Evolutionary conservation across 2,113 vertebrate species (phyloP), one percentile per base, ranked within the genome.

Genomic region (Rhabdomys dilectus): DNA sequence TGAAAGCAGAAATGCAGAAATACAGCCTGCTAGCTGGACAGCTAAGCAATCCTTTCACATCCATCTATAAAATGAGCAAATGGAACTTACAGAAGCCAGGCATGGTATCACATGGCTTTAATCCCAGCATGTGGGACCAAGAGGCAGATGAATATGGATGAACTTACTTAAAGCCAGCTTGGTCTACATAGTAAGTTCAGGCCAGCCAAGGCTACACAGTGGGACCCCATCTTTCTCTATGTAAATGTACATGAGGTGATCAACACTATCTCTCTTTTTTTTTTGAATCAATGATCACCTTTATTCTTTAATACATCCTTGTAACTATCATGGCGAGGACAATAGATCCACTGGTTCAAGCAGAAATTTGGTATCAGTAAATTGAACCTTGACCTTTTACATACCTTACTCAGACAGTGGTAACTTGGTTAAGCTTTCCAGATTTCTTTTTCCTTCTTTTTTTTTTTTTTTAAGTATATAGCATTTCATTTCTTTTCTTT

Each of bases 1-100:
- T 88, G n/a, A 82, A 84, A 68, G 68, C 36, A 91, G 21, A 95
- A 89, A 51, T 45, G 39, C 6, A 39, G 22, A 93, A n/a, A 91
- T 62, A 22, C 29, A 77, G 39, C 16, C 9, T 42, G 64, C 39
- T 39, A 73, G 45, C 48, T 94, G 17, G 58, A 89, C 21, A 64
- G 80, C 88, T 91, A 22, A 90, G 3, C 12, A 53, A 0, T 80
- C 7, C 60, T 89, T 4, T 89, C 19, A 73, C 1, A 77, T 72
- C 48, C 45, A 17, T 89, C 39, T 85, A 26, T 31, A 58, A 39
- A 42, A 45, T 7, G 45, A 78, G 13, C 34, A 56, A 53, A 84
- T 36, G 75, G 58, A 89, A 56, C 75, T 24, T 17, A 62, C 29
- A 96, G 73, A 56, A 80, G 56, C 56, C 53, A 60, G 22, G 36